These are phyloP conservation scores for Reinhardtius hippoglossoides DNA, from an alignment of 2,113 vertebrate species.

Conservation along the genomic window DNA sequence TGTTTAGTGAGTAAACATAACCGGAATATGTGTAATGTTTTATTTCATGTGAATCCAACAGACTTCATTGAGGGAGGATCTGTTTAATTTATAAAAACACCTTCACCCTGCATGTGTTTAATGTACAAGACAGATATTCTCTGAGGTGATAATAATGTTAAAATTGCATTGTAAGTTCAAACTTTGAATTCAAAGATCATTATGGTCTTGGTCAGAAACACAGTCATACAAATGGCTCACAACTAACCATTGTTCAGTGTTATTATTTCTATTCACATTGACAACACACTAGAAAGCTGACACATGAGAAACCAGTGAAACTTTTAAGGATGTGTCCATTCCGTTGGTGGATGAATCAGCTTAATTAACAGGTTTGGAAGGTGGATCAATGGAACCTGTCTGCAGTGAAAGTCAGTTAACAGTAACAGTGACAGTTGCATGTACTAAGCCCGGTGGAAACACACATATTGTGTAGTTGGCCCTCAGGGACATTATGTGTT, in stretches of 20 bases:
- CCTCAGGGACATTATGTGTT: background rate
- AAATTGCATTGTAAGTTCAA: background rate
- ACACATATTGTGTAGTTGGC: background rate
- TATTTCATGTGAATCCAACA: too few relatives aligned
- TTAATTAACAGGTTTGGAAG: background rate
- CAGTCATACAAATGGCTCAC: background rate
- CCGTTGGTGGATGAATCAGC: background rate
- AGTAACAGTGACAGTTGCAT: background rate
- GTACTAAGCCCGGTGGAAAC: background rate
- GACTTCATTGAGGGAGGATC: too few relatives aligned
- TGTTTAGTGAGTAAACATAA: too few relatives aligned
- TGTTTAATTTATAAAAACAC: too few relatives aligned
- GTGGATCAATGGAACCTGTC: background rate
- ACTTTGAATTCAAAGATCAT: background rate
- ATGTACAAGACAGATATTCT: background rate
- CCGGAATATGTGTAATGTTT: too few relatives aligned
- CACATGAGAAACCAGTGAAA: background rate
- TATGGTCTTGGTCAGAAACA: too few relatives aligned
- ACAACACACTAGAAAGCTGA: background rate
- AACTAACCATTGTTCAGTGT: too few relatives aligned
- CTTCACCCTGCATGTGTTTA: background rate
- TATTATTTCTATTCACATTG: too few relatives aligned
- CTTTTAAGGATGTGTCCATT: background rate
- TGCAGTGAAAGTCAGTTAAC: background rate
- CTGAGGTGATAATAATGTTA: background rate